Evolutionary conservation across 2,888 invertebrate genomes (phyloP).

Genomic region (Zygogramma bicolorata): DNA sequence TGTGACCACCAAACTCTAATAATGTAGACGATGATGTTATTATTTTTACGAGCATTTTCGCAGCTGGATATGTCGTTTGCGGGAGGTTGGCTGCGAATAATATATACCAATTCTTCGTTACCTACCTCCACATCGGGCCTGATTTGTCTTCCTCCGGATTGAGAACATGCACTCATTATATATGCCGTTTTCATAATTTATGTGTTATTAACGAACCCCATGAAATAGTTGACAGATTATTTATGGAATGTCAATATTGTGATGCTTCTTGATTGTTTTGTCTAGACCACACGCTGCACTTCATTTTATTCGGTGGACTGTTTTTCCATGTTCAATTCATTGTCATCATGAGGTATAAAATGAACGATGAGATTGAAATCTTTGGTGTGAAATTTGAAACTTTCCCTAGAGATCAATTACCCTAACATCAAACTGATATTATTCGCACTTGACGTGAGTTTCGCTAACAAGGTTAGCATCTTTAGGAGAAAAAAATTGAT

Average conservation of each 20-base stretch:
- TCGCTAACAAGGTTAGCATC: no score
- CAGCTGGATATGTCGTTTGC: constrained; percentile 52
- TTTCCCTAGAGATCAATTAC: no score
- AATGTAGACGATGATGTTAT: constrained; percentile 55
- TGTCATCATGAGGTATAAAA: no score
- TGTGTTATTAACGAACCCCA: constrained; percentile 23
- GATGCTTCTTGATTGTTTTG: constrained; percentile 6
- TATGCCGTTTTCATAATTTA: constrained; percentile 15
- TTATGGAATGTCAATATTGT: constrained; percentile 24
- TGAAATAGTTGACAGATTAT: constrained; percentile 21
- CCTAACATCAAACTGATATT: no score
- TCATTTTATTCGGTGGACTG: not conserved
- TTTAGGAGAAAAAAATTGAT: no score
- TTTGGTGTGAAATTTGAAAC: no score
- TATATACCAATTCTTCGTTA: constrained; percentile 53
- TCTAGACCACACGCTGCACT: not conserved
- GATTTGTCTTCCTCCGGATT: constrained; percentile 30
- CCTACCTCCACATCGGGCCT: constrained; percentile 45
- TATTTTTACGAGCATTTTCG: constrained; percentile 56
- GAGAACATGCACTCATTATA: constrained; percentile 18
- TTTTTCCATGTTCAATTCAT: not conserved
- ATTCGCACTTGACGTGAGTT: no score
- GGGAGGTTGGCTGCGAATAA: constrained; percentile 50
- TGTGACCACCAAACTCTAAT: constrained; percentile 46
- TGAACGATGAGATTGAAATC: no score